phyloP scores from a whole-genome alignment of 2,888 invertebrate genomes.

The Mellilla xanthometata region DNA sequence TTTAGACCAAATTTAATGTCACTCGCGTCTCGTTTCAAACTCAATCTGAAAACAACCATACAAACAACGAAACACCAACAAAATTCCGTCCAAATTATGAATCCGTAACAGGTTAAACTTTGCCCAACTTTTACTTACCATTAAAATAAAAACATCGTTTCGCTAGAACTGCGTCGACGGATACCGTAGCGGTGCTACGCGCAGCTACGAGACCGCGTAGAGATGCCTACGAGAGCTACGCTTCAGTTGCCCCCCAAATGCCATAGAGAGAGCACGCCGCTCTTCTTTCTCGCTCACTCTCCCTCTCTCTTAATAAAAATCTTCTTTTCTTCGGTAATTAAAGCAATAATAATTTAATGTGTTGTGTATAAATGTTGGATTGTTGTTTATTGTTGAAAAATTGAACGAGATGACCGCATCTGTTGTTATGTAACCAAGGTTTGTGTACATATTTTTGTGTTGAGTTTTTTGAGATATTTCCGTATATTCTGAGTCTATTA shows the following conservation, averaged over 20 bases:
- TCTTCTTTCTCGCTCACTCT: slow-evolving; percentile 35
- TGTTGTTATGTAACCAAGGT: slow-evolving; percentile 32
- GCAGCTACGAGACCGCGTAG: slow-evolving; percentile 35
- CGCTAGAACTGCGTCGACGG: slow-evolving; percentile 25
- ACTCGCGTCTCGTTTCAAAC: no score
- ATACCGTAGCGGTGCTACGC: slow-evolving; percentile 41
- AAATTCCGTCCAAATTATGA: no score
- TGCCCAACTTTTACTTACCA: slow-evolving; percentile 1
- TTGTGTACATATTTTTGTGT: slow-evolving; percentile 28
- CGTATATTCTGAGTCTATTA: neutral
- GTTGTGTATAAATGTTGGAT: slow-evolving; percentile 9
- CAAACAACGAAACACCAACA: no score
- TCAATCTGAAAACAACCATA: no score
- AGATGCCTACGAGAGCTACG: slow-evolving; percentile 24
- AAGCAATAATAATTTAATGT: slow-evolving; percentile 27
- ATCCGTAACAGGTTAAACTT: no score
- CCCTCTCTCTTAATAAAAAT: slow-evolving; percentile 37
- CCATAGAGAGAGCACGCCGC: slow-evolving; percentile 28
- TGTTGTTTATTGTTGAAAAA: slow-evolving; percentile 9
- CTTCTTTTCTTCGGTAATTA: slow-evolving; percentile 36
- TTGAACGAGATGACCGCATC: slow-evolving; percentile 1
- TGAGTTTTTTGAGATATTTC: slow-evolving; percentile 7
- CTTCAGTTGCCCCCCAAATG: slow-evolving; percentile 15
- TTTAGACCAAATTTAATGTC: no score
- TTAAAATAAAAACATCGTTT: slow-evolving; percentile 22